Evolutionary conservation across 2,888 invertebrate species (phyloP), one percentile per base, ranked within the genome.

Genomic region (Eristalis arbustorum): DNA sequence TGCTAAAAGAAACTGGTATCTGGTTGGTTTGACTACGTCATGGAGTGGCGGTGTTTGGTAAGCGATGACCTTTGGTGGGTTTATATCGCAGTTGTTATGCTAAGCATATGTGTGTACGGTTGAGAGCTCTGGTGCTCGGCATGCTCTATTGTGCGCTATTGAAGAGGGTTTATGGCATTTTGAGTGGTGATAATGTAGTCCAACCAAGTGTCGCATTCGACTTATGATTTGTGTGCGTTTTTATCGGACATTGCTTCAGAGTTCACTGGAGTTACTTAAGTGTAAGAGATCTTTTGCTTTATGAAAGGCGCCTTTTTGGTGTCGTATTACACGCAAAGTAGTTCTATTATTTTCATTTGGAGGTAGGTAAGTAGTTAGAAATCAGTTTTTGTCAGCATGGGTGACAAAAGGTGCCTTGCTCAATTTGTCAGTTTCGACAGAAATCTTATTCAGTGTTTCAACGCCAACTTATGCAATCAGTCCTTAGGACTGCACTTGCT

Each of bases 21-120:
- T 64, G 56, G 42, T 62, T 61, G 42, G 23, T 28, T 72, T n/a
- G 61, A 22, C 59, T 73, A 64, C 42, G 74, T 69, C 64, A 74
- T 63, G 66, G 22, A 78, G 71, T 63, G 66, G 57, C 13, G 56
- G 71, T 56, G 40, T 85, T 85, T 68, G 59, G 73, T 66, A 83
- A 83, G 61, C 66, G 37, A 63, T 75, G 74, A 82, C 68, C 77
- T 82, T 72, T 85, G 49, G 22, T 14, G 37, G 2, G 25, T 14
- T 73, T 72, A 68, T 63, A 25, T 68, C 56, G 42, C n/a, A 13
- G 42, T 68, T 84, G 68, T 56, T 72, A 56, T 85, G 49, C 11
- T 68, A 37, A 40, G 34, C 31, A 66, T 69, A 25, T 69, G 14
- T 22, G 68, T 23, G n/a, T n/a, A n/a, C 28, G 40, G n/a, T 57